Base-by-base conservation (phyloP, 1,140 invertebrate species). In the Neotoxoptera formosana region DNA sequence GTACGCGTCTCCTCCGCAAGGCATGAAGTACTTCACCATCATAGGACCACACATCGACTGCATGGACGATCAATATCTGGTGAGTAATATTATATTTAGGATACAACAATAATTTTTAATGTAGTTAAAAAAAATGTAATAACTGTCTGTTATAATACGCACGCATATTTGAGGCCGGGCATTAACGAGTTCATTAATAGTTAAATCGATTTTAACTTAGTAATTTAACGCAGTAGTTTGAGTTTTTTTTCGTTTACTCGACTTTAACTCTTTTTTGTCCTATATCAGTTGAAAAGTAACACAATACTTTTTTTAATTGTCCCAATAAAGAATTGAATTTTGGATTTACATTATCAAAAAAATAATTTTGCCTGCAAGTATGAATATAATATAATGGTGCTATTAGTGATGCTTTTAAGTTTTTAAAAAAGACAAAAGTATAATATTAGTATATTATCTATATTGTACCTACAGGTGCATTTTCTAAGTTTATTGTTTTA, bases 31-130 rank as follows among this genome's bases (percentile, higher is more conserved):
- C 95, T 98, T 98, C 95, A 98, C 97, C 2, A 96, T 98, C 60
- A 97, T 98, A 94, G 97, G 97, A 34, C 97, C 97, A 25, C 97
- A 98, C 94, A 98, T 98, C 94, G 97, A 98, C 95, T 98, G 97
- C 95, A 98, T 98, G 97, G 97, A 98, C 93, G 97, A 98, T 94
- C 97, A 98, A 95, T 98, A 97, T 95, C 95, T 98, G 96, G 97
- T 98, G 95, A 96, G 95, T 95, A 30, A 86, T 47, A 47, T 83
- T 9, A 34, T 36, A 6, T 23, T 67, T 67, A 11, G 1, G 60
- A 76, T 76, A n/a, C 6, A 17, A 76, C 17, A n/a, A n/a, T n/a
- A n/a, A n/a, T n/a, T 17, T n/a, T n/a, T 3, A 67, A 67, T 17
- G 60, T 20, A 76, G 14, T n/a, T 67, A 11, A 76, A 76, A n/a